These are phyloP conservation scores for Pyrrhia umbra DNA, from an alignment of 2,888 invertebrate genomes.

Conservation along the genomic window DNA sequence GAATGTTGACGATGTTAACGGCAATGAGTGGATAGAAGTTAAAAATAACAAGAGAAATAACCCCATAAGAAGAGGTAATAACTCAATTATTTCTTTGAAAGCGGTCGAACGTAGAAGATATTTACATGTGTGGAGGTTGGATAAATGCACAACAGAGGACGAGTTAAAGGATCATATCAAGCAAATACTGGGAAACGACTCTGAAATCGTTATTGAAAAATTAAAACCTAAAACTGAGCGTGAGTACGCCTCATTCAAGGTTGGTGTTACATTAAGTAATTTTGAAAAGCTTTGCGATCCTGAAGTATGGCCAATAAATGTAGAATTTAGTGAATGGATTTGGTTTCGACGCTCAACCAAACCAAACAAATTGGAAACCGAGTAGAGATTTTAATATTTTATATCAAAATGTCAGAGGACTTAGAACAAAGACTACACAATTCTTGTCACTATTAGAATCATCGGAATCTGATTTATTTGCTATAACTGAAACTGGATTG, in stretches of 20 bases:
- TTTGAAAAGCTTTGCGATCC: slow-evolving; percentile 14
- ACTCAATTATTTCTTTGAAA: slow-evolving; percentile 10
- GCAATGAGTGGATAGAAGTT: slow-evolving; percentile 15
- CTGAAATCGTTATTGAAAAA: slow-evolving; percentile 14
- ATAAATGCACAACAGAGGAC: slow-evolving; percentile 13
- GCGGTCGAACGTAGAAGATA: slow-evolving; percentile 16
- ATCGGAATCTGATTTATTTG: slow-evolving; percentile 18
- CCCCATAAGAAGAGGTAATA: slow-evolving; percentile 22
- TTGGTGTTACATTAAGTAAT: slow-evolving; percentile 3
- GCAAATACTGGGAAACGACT: background rate
- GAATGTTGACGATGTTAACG: background rate
- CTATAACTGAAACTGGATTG: slow-evolving; percentile 24
- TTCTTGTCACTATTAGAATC: slow-evolving; percentile 22
- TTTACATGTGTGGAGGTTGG: slow-evolving; percentile 15
- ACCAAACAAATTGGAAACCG: background rate
- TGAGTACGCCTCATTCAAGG: slow-evolving; percentile 16
- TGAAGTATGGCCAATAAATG: no score
- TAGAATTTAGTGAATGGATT: no score
- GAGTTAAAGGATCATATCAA: slow-evolving; percentile 2
- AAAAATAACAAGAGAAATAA: slow-evolving; percentile 10
- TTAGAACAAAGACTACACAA: slow-evolving; percentile 29
- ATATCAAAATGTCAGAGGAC: no score
- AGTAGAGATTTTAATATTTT: slow-evolving; percentile 19
- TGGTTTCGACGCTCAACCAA: slow-evolving; percentile 13
- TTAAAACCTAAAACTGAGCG: slow-evolving; percentile 18